These are phyloP conservation scores for Alcedo atthis DNA, from an alignment of 2,797 vertebrate genomes.

Conservation along the genomic window DNA sequence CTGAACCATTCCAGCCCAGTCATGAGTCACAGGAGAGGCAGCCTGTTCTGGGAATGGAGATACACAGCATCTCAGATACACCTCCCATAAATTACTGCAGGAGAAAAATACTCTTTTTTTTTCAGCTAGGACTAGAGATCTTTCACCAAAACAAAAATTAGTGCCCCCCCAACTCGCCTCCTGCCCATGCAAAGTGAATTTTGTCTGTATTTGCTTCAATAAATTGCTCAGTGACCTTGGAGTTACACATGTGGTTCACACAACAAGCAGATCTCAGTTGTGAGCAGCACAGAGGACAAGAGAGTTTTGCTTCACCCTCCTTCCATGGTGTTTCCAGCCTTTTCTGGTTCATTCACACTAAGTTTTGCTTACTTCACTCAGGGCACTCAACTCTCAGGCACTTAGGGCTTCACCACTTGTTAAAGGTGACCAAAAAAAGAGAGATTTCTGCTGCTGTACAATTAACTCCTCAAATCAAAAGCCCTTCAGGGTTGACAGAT, in stretches of 20 bases:
- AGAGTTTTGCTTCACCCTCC: neutral
- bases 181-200: neutral
- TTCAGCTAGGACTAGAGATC: neutral
- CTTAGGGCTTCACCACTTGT: neutral
- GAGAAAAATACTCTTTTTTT: neutral
- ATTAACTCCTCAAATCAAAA: conserved; percentile 26
- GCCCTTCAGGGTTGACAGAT: neutral
- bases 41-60: neutral
- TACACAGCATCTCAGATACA: neutral
- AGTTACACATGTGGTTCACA: neutral
- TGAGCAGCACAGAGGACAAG: neutral
- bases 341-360: neutral
- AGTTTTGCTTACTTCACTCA: neutral
- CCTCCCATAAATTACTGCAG: neutral
- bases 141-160: neutral
- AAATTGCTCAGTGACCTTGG: neutral
- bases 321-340: neutral
- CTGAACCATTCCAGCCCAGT: neutral
- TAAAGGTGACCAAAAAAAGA: neutral
- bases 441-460: neutral
- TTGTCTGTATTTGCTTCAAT: neutral
- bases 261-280: neutral
- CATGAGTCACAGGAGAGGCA: neutral
- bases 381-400: neutral
- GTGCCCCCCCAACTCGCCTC: neutral